Percentiles rank a stretch among this genome's conserved stretches.
Evolutionary conservation across 2,888 invertebrate species (phyloP).

Genomic region (Pseudococcus viburni): DNA sequence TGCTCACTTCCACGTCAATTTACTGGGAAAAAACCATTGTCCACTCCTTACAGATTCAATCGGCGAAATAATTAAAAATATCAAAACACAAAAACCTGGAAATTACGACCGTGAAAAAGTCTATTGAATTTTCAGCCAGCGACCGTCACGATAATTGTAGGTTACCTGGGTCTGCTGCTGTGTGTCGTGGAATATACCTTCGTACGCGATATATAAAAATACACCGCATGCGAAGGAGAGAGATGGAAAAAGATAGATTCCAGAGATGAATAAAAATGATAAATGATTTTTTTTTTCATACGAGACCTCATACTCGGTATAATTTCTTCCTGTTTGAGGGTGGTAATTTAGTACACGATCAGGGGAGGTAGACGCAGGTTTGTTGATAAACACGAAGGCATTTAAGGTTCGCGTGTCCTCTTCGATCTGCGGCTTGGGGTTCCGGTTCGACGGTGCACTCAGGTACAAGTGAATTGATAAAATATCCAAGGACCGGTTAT

Average conservation of each 20-base stretch:
- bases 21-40: background rate
- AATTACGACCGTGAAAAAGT: background rate
- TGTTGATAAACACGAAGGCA: slow-evolving; percentile 14
- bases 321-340: slow-evolving; percentile 44
- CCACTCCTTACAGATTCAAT: background rate
- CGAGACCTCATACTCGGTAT: background rate
- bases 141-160: background rate
- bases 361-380: background rate
- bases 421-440: background rate
- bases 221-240: background rate
- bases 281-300: slow-evolving; percentile 46
- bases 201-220: background rate
- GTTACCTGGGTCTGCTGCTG: background rate
- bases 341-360: background rate
- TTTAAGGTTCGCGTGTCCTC: slow-evolving; percentile 32
- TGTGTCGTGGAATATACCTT: background rate
- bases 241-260: background rate
- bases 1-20: background rate
- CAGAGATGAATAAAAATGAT: slow-evolving; percentile 45
- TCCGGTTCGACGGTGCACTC: background rate
- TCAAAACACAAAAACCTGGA: background rate
- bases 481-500: slow-evolving; percentile 11
- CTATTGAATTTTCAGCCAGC: background rate
- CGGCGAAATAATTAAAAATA: background rate
- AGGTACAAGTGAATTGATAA: slow-evolving; percentile 21